These are phyloP conservation scores for Puntigrus tetrazona DNA, from an alignment of 2,113 vertebrate genomes.

Conservation along the genomic window DNA sequence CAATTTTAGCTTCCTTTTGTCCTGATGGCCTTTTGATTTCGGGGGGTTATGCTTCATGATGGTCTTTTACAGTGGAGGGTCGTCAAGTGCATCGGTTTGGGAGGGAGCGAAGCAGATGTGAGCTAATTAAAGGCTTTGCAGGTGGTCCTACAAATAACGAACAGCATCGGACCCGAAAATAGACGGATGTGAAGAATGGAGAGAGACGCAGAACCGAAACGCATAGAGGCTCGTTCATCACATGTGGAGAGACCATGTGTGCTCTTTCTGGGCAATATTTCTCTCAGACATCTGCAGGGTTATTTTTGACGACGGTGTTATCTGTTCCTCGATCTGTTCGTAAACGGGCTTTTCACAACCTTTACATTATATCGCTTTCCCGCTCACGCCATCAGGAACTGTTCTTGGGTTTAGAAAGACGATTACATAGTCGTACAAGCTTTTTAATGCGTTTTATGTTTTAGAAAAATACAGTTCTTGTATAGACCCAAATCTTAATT, in stretches of 20 bases:
- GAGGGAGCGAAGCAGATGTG: constrained; percentile 71
- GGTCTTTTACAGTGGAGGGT: constrained; percentile 39
- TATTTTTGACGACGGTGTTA: constrained; percentile 42
- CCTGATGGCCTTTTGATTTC: constrained; percentile 44
- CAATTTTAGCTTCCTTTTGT: constrained; percentile 29
- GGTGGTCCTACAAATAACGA: constrained; percentile 67
- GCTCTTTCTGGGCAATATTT: constrained; percentile 42
- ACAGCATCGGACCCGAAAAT: constrained; percentile 68
- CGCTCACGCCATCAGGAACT: not conserved
- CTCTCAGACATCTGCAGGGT: constrained; percentile 50
- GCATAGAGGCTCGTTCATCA: constrained; percentile 24
- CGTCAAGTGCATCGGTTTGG: constrained; percentile 44
- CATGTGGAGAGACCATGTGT: constrained; percentile 46
- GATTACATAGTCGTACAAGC: not conserved
- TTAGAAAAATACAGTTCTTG: not conserved
- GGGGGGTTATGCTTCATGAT: constrained; percentile 26
- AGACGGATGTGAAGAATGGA: constrained; percentile 50
- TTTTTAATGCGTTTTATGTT: not conserved
- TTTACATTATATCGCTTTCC: not conserved
- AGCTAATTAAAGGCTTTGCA: constrained; percentile 78
- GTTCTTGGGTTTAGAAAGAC: not conserved
- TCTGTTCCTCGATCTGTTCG: constrained; percentile 27
- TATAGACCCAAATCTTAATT: not conserved
- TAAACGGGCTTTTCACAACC: not conserved
- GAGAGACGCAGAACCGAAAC: constrained; percentile 17